Evolutionary conservation across 2,113 vertebrate genomes (phyloP), one percentile per base, ranked within the genome.

Genomic region (Antennarius striatus): DNA sequence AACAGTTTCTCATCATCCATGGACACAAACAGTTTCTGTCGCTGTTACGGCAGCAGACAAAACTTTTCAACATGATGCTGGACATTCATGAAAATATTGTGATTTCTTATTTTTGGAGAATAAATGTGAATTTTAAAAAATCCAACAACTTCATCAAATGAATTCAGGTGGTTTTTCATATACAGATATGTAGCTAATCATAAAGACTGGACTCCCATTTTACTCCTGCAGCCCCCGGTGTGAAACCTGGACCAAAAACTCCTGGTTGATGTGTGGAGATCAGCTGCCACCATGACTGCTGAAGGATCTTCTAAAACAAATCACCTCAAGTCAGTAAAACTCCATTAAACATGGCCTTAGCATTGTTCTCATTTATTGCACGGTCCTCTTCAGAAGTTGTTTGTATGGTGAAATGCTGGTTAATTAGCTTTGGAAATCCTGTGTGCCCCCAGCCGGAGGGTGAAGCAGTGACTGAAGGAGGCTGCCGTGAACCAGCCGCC

Each of bases 361-460:
- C 46, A 13, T 29, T 13, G 40, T 54, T 58, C 17, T 58, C 47
- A 63, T 52, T 73, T 79, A 63, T 82, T 54, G 64, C 69, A 66
- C 55, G 71, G 63, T 81, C 46, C 50, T 75, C 63, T 56, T 54
- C 64, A 67, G 76, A 81, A 72, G 63, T 68, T 73, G 72, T 81
- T 73, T 78, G 75, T 63, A 75, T 71, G 69, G 74, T 59, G 82
- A 81, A 80, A 71, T 70, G 63, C 67, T 63, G 64, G 54, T 72
- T 83, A 78, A 82, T 86, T 85, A 79, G 78, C 75, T 68, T 40
- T 69, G 77, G 78, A 80, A 80, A 81, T 75, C 64, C 43, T 62
- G 40, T 70, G 81, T 68, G 73, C 82, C 71, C 79, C 70, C 53
- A 73, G 82, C 75, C 79, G 46, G 63, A 75, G 74, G 77, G 70